phyloP scores from a whole-genome alignment of 2,888 invertebrate genomes.

The Fabriciana adippe region DNA sequence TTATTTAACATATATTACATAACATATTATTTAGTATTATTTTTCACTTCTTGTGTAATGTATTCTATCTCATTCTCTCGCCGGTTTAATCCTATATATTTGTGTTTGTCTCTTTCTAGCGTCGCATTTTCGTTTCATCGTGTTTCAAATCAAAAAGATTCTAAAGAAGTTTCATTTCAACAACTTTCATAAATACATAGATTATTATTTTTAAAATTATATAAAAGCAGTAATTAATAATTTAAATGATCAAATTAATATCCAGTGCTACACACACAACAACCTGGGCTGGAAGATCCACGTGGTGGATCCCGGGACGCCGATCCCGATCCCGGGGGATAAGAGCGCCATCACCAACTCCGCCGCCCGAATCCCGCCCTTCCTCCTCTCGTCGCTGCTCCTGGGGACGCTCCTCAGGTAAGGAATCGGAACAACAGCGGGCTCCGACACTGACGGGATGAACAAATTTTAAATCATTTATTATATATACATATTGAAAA shows the following conservation, averaged over 20 bases:
- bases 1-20: too few species aligned
- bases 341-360: constrained; percentile 52
- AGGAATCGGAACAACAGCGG: constrained; percentile 48
- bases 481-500: background rate
- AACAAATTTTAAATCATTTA: background rate
- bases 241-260: background rate
- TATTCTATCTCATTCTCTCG: too few species aligned
- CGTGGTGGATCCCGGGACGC: constrained; percentile 87
- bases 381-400: constrained; percentile 27
- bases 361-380: constrained; percentile 36
- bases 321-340: constrained; percentile 60
- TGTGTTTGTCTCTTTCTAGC: too few species aligned
- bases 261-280: constrained; percentile 95
- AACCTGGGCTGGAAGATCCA: constrained; percentile 96
- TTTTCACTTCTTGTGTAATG: too few species aligned
- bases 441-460: constrained; percentile 44
- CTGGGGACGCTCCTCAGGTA: constrained; percentile 55
- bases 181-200: too few species aligned
- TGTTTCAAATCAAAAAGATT: too few species aligned
- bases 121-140: too few species aligned
- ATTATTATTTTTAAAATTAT: too few species aligned
- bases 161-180: too few species aligned
- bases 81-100: too few species aligned
- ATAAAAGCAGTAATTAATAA: background rate
- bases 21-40: too few species aligned